phyloP scores from a whole-genome alignment of 2,888 invertebrate species.

The Stratiomys singularior region DNA sequence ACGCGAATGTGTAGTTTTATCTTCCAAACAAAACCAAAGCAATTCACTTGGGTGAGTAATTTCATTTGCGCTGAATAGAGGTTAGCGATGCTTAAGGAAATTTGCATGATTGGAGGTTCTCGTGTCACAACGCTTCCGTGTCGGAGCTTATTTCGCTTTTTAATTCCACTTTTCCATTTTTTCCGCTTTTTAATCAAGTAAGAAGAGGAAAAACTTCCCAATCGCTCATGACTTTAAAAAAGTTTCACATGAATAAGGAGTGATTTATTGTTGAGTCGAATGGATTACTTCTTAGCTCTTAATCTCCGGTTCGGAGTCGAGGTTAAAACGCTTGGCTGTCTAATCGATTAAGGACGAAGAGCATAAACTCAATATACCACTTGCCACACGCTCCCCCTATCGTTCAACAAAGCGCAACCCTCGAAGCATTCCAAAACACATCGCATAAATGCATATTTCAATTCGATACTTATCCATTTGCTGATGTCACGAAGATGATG shows the following conservation, averaged over 20 bases:
- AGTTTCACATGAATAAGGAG: constrained; percentile 35
- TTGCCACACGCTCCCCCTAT: neutral
- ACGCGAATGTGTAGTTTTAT: neutral
- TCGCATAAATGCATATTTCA: constrained; percentile 19
- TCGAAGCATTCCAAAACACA: constrained; percentile 24
- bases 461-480: constrained; percentile 41
- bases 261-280: constrained; percentile 24
- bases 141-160: constrained; percentile 32
- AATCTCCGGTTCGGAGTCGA: constrained; percentile 28
- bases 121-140: constrained; percentile 51
- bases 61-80: constrained; percentile 38
- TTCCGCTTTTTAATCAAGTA: constrained; percentile 23
- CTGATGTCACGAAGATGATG: constrained; percentile 37
- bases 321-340: constrained; percentile 13
- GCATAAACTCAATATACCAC: neutral
- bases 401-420: neutral
- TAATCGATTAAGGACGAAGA: constrained; percentile 35
- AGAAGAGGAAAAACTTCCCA: neutral
- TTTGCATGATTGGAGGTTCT: constrained; percentile 52
- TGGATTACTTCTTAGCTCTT: constrained; percentile 28
- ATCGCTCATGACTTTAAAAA: constrained; percentile 12
- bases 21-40: constrained; percentile 40
- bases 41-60: constrained; percentile 41
- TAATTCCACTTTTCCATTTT: neutral
- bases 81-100: constrained; percentile 40